Evolutionary conservation across 2,888 invertebrate species (phyloP).

Genomic region (Orchesellides sinensis): DNA sequence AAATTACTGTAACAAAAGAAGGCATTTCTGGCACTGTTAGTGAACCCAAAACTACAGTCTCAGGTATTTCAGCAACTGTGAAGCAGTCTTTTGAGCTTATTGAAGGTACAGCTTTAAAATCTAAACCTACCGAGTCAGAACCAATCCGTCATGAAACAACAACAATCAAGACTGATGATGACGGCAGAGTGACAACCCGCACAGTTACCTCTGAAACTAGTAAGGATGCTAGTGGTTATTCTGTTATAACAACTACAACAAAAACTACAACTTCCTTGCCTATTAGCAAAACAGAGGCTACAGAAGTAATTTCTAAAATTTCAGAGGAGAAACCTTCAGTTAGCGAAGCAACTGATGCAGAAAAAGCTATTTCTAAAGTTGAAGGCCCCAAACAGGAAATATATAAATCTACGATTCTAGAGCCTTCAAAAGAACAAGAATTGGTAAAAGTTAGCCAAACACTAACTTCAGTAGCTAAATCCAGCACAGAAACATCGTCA

Average conservation of each 20-base stretch:
- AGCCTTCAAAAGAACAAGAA: too few species aligned
- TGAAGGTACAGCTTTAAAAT: too few species aligned
- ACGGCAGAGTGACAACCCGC: neutral
- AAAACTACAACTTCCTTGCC: neutral
- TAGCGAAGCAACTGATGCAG: too few species aligned
- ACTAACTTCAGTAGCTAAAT: neutral
- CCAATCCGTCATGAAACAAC: neutral
- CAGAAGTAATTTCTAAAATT: neutral
- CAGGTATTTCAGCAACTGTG: neutral
- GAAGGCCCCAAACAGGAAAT: neutral
- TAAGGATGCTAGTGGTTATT: neutral
- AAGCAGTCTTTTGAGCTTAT: too few species aligned
- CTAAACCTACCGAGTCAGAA: too few species aligned
- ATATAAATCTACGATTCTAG: too few species aligned
- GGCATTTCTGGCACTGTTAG: neutral
- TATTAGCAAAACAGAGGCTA: neutral
- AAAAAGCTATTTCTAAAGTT: neutral
- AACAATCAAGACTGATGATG: neutral
- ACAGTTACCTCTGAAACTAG: neutral
- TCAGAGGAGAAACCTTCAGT: too few species aligned
- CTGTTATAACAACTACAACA: neutral
- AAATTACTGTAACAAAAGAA: conserved; percentile 26
- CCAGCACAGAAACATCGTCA: neutral
- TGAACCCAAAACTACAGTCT: neutral
- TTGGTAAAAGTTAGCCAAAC: too few species aligned